Evolutionary conservation across 2,113 vertebrate genomes (phyloP).

Genomic region (Reinhardtius hippoglossoides): DNA sequence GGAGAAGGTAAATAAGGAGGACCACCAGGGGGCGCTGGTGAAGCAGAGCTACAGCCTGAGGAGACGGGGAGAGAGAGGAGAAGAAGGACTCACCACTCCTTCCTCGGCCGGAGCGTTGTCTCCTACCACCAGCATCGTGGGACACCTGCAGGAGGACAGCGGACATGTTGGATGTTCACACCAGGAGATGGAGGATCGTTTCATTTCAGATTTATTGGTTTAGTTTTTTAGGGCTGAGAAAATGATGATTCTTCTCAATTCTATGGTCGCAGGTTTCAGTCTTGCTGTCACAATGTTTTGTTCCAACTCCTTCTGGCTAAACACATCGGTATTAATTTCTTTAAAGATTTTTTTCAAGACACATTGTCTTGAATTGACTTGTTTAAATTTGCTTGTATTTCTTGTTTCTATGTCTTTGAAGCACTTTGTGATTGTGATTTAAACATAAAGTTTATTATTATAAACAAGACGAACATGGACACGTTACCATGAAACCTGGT

Average conservation of each 20-base stretch:
- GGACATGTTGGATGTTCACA: neutral
- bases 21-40: neutral
- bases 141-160: constrained; percentile 83
- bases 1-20: neutral
- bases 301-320: too few relatives aligned
- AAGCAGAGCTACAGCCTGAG: neutral
- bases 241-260: too few relatives aligned
- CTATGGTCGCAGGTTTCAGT: too few relatives aligned
- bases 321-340: too few relatives aligned
- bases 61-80: neutral
- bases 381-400: too few relatives aligned
- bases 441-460: too few relatives aligned
- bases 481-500: too few relatives aligned
- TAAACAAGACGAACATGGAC: too few relatives aligned
- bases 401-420: too few relatives aligned
- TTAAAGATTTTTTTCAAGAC: neutral
- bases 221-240: too few relatives aligned
- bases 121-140: constrained; percentile 96
- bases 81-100: constrained; percentile 89
- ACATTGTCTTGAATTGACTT: neutral
- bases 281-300: too few relatives aligned
- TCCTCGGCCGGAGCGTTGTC: constrained; percentile 95
- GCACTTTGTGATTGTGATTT: too few relatives aligned
- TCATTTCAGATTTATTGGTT: neutral
- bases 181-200: neutral